Evolutionary conservation across 30 jellyfish, hydroid and myxozoan species (phyloP).

Genomic region (Chrysaora quinquecirrha): DNA sequence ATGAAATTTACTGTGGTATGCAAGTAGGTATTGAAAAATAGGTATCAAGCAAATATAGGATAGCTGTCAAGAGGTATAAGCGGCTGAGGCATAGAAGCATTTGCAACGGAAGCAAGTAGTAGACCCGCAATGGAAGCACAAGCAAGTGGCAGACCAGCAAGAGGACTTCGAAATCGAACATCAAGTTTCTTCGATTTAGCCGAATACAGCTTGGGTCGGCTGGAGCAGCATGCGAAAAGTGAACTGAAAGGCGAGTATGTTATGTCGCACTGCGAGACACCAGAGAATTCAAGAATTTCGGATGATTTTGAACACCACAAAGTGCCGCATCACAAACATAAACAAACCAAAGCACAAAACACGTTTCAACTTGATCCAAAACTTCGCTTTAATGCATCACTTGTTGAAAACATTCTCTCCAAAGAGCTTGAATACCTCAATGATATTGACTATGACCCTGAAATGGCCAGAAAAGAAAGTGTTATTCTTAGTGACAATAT

Average conservation of each 20-base stretch:
- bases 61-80: too few relatives aligned
- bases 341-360: conserved; percentile 7
- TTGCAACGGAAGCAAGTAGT: too few relatives aligned
- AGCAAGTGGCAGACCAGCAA: too few relatives aligned
- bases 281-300: background rate
- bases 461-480: conserved; percentile 14
- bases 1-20: too few relatives aligned
- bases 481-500: conserved; percentile 48
- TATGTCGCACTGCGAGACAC: conserved; percentile 46
- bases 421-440: conserved; percentile 39
- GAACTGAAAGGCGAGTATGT: conserved; percentile 27
- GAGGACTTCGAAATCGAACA: conserved; percentile 43
- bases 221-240: conserved; percentile 21
- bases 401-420: conserved; percentile 40
- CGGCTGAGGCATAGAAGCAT: too few relatives aligned
- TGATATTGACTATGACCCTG: conserved; percentile 39
- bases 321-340: background rate
- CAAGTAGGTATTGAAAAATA: too few relatives aligned
- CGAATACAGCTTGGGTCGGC: background rate
- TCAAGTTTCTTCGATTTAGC: conserved; percentile 51
- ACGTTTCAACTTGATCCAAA: conserved; percentile 57
- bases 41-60: too few relatives aligned
- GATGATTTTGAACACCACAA: background rate
- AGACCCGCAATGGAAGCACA: too few relatives aligned
- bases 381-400: conserved; percentile 26